Percentiles rank a stretch among this genome's conserved stretches.
These are phyloP conservation scores for Pachymerium ferrugineum DNA, from an alignment of 2,888 invertebrate species.

Conservation along the genomic window DNA sequence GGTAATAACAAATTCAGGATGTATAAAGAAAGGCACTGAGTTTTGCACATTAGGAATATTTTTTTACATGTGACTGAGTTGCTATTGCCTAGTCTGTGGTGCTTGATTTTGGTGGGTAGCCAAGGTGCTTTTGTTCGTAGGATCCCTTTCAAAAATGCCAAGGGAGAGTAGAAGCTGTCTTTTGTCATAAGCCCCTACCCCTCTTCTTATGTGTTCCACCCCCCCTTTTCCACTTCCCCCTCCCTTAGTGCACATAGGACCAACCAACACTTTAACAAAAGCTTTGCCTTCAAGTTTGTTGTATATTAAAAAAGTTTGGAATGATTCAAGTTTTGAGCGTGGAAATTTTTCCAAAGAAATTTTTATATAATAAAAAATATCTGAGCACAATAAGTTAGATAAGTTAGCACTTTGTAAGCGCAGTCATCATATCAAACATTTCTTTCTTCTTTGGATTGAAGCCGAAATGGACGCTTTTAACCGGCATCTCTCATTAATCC, in stretches of 20 bases:
- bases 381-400: slow-evolving; percentile 9
- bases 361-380: neutral
- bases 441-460: neutral
- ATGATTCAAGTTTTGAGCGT: too few species aligned
- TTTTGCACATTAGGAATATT: slow-evolving; percentile 9
- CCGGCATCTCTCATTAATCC: neutral
- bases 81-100: slow-evolving; percentile 8
- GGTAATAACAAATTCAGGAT: neutral
- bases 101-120: slow-evolving; percentile 7
- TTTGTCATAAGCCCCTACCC: slow-evolving; percentile 4
- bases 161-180: slow-evolving; percentile 8
- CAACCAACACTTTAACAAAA: neutral
- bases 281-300: neutral
- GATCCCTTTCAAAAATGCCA: slow-evolving; percentile 13
- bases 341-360: neutral
- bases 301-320: neutral
- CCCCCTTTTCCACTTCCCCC: neutral
- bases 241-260: neutral
- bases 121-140: neutral
- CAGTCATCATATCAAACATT: slow-evolving; percentile 3
- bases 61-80: slow-evolving; percentile 9
- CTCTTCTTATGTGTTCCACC: slow-evolving; percentile 3
- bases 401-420: neutral
- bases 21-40: neutral
- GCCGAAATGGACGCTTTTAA: neutral